A percentile compares a stretch with the other conserved stretches of the same genome.
Evolutionary conservation across 2,797 vertebrate species (phyloP).

Genomic region (Triplophysa bombifrons): DNA sequence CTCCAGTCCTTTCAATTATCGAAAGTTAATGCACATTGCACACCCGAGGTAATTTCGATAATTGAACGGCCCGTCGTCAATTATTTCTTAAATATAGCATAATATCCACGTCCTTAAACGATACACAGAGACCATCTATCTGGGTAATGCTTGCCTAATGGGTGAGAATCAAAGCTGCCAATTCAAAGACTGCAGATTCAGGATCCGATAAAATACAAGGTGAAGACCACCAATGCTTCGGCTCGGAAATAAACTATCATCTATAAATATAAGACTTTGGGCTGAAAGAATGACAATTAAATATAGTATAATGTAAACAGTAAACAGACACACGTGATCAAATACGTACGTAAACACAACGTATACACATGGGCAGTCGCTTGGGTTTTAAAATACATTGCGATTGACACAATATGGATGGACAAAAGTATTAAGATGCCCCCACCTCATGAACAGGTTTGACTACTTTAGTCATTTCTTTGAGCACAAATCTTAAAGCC

Average conservation of each 20-base stretch:
- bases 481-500: too few relatives aligned
- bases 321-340: not conserved
- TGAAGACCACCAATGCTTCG: not conserved
- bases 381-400: too few relatives aligned
- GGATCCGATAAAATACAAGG: not conserved
- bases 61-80: too few relatives aligned
- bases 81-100: not conserved
- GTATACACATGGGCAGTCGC: too few relatives aligned
- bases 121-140: not conserved
- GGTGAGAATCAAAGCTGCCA: constrained; percentile 3
- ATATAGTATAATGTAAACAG: not conserved
- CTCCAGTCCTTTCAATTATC: too few relatives aligned
- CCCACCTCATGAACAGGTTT: too few relatives aligned
- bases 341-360: not conserved
- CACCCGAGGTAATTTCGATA: too few relatives aligned
- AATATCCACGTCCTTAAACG: not conserved
- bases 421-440: too few relatives aligned
- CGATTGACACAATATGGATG: too few relatives aligned
- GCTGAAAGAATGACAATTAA: not conserved
- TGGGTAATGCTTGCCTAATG: not conserved
- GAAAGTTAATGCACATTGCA: too few relatives aligned
- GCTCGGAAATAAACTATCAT: not conserved
- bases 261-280: not conserved
- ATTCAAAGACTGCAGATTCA: constrained; percentile 11
- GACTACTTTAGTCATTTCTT: too few relatives aligned